Base-by-base conservation (phyloP, 37 sponge, comb jelly and placozoan genomes). In the Cladorhizidae sp. region DNA sequence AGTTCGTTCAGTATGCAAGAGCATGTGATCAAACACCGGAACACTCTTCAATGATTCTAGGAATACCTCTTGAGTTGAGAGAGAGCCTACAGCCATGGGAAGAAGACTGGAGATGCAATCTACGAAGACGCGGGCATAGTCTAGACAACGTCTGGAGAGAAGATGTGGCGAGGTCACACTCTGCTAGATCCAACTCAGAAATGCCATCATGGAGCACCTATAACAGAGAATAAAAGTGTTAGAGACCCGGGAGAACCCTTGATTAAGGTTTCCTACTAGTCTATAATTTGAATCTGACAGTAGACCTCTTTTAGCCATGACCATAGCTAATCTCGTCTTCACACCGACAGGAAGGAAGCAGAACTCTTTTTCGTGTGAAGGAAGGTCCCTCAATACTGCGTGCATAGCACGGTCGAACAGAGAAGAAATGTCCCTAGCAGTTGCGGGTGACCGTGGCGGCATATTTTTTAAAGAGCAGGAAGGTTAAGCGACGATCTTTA, bases 161-260 rank as follows among this genome's bases (percentile, higher is more conserved):
- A 18, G 32, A 20, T 0, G 40, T 22, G 65, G 54, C 40, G 23
- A 86, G 29, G 25, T 55, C 29, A 74, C 86, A 80, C 38, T 73
- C 86, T 40, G 74, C 80, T n/a, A 86, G 74, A 57, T 86, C 86
- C 42, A 86, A 56, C 36, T 79, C 80, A 28, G 57, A 41, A 3
- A 86, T 67, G 20, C 68, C 75, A 38, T 78, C 80, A 80, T 79
- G 74, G 35, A 86, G 74, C 35, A 86, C 80, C 86, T 86, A 45
- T 45, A 45, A 12, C 49, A 45, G 49, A 45, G 49, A 45, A 45
- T 45, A 45, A 45, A 45, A 9, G 49, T 45, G 5, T 9, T 45
- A 45, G 49, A 45, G 9, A n/a, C n/a, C n/a, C n/a, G n/a, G n/a
- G n/a, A n/a, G n/a, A n/a, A n/a, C 5, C 49, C 49, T 45, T 45